Base-by-base conservation (phyloP, 2,113 vertebrate genomes). In the Scomber colias region DNA sequence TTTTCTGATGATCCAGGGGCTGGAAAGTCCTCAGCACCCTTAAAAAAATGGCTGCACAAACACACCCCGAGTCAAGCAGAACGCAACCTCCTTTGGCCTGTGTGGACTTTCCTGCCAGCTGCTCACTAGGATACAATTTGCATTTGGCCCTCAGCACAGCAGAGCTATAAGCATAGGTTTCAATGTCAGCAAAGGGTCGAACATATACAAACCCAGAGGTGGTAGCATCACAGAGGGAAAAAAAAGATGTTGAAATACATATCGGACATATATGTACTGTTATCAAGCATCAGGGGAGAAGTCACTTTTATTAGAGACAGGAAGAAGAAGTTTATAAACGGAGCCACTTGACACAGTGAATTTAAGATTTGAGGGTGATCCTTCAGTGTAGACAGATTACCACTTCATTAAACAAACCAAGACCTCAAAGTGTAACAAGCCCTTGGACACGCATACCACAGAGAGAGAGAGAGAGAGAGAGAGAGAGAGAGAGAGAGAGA, bases 371-470 rank as follows among this genome's bases (percentile, higher is more conserved):
- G 44, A 79, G 81, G 81, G 81, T 76, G 71, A 87, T 87, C 72
- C 83, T 93, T 93, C 80, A 77, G 71, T 93, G 90, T 92, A 91
- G 91, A 92, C 92, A 93, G 84, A 92, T 92, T 91, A 92, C 93
- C 92, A 90, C 88, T 88, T 90, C 85, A 90, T 93, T 92, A 91
- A 92, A 93, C 82, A 90, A 92, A 83, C 77, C 65, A 80, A 84
- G 83, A 89, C 81, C 89, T 89, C 85, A 83, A 85, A 89, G 68
- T 90, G 68, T 87, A 90, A 88, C 90, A 88, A 85, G 83, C 75
- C 82, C 64, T 87, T 79, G 76, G 85, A 89, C 82, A 70, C 40
- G 45, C 90, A 92, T 89, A 89, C 85, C 85, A 80, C 71, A 89
- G 77, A 67, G 80, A 83, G 66, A 64, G 46, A 45, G 54, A 35